Evolutionary conservation across 2,113 vertebrate species (phyloP), one percentile per base, ranked within the genome.

Genomic region (Capricornis sumatraensis): DNA sequence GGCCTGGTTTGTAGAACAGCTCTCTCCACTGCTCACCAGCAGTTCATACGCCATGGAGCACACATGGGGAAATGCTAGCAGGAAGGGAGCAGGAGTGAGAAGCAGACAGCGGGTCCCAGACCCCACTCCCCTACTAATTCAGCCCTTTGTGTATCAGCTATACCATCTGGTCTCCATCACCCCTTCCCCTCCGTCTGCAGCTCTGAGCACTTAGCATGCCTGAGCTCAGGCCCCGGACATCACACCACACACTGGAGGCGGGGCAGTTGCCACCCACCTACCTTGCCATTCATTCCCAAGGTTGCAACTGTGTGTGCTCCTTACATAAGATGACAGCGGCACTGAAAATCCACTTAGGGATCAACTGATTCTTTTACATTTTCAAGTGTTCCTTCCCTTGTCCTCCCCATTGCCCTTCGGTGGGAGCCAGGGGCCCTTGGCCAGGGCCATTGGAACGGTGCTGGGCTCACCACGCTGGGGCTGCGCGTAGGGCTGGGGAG

Each of bases 191-290:
- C 67, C 28, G 6, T 36, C 2, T 2, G 28, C 55, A 53, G 33
- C 27, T 71, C 78, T 55, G n/a, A 15, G 33, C 1, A 4, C 28
- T 23, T 19, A 45, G n/a, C 12, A 3, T 64, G 11, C 1, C 9
- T 8, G 64, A 36, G 64, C 47, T 30, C 64, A 50, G 27, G n/a
- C 1, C 21, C n/a, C 1, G 0, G 11, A 45, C 3, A 36, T 25
- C 30, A 4, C 0, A 15, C n/a, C 28, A 1, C 7, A 36, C 33
- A 53, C n/a, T 2, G 23, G 13, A 40, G 43, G 27, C n/a, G 21
- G 5, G 4, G 30, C 50, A 27, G 12, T 21, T 33, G 12, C 76
- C 53, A 8, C 16, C 21, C 40, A 21, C 33, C 52, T 52, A 50
- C 17, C 27, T 9, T 45, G 45, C 52, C 8, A 7, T 9, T 33